phyloP scores from a whole-genome alignment of 2,797 vertebrate genomes.

The Anguilla obscura region DNA sequence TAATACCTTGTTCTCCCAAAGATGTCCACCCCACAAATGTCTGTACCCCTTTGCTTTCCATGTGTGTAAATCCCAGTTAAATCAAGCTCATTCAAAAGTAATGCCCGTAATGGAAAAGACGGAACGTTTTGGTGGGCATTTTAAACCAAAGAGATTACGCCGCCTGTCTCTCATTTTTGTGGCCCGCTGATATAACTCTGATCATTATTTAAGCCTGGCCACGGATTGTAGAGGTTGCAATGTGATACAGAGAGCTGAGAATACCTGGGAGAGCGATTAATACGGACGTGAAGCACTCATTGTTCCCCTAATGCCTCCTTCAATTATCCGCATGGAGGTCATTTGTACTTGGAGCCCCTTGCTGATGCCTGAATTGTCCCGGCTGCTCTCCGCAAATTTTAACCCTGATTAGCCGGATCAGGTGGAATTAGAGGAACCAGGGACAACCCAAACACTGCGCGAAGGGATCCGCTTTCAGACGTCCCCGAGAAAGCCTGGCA shows the following conservation, averaged over 20 bases:
- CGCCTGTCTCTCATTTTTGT: constrained; percentile 43
- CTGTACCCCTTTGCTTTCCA: constrained; percentile 23
- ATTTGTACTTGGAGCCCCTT: constrained; percentile 52
- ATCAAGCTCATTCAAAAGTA: constrained; percentile 50
- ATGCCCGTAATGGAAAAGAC: constrained; percentile 36
- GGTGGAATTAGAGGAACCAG: constrained; percentile 65
- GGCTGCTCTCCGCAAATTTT: constrained; percentile 45
- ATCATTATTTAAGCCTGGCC: constrained; percentile 55
- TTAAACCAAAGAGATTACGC: constrained; percentile 54
- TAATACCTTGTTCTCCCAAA: background rate
- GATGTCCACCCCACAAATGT: background rate
- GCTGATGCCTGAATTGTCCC: constrained; percentile 59
- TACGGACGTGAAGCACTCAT: constrained; percentile 56
- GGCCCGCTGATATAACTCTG: constrained; percentile 52
- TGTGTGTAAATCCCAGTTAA: constrained; percentile 48
- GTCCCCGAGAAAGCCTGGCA: constrained; percentile 55
- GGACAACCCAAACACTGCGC: constrained; percentile 60
- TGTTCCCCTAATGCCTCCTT: constrained; percentile 68
- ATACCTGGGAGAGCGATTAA: constrained; percentile 57
- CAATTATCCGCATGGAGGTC: constrained; percentile 65
- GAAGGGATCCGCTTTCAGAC: constrained; percentile 58
- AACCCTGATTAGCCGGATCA: constrained; percentile 70
- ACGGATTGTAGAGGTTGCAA: constrained; percentile 6
- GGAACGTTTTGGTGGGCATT: constrained; percentile 31
- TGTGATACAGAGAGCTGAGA: constrained; percentile 53